A percentile compares a stretch with the other conserved stretches of the same genome.
Evolutionary conservation across 1,140 invertebrate genomes (phyloP).

Genomic region (Pseudomyrmex sp.): DNA sequence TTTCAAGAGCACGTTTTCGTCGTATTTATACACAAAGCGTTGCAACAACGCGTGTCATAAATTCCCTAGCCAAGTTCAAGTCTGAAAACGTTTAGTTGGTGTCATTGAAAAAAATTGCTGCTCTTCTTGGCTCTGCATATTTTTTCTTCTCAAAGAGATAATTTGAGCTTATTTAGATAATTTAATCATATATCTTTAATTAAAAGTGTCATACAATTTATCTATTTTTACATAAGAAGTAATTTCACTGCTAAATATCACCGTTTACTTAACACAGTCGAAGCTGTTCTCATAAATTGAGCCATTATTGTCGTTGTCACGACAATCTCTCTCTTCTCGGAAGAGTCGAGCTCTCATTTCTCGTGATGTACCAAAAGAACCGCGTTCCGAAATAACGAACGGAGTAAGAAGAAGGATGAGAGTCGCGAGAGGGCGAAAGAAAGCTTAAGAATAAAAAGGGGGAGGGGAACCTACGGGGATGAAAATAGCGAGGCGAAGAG

Average conservation of each 20-base stretch:
- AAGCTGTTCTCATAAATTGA: conserved; percentile 1
- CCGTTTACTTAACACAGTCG: background rate
- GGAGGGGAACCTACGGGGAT: background rate
- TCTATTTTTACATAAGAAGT: background rate
- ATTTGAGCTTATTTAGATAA: too few relatives aligned
- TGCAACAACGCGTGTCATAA: conserved; percentile 5
- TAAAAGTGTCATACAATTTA: too few relatives aligned
- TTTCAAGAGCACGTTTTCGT: background rate
- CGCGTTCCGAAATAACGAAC: conserved; percentile 62
- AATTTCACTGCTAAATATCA: background rate
- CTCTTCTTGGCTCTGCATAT: too few relatives aligned
- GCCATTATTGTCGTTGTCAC: conserved; percentile 12
- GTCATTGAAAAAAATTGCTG: background rate
- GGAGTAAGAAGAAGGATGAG: conserved; percentile 25
- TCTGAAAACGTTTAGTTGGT: conserved; percentile 7
- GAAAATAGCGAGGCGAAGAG: conserved; percentile 7
- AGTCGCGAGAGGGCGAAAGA: conserved; percentile 48
- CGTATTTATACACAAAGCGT: conserved; percentile 5
- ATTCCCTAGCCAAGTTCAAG: background rate
- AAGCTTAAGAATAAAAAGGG: conserved; percentile 42
- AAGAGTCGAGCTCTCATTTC: conserved; percentile 34
- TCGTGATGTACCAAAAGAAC: conserved; percentile 52
- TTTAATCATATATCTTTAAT: too few relatives aligned
- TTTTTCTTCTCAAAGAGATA: too few relatives aligned
- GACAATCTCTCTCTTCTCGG: conserved; percentile 12